Percentiles rank a stretch among this genome's conserved stretches.
phyloP scores from a whole-genome alignment of 2,888 invertebrate species.

The Drosophila buzzatii region DNA sequence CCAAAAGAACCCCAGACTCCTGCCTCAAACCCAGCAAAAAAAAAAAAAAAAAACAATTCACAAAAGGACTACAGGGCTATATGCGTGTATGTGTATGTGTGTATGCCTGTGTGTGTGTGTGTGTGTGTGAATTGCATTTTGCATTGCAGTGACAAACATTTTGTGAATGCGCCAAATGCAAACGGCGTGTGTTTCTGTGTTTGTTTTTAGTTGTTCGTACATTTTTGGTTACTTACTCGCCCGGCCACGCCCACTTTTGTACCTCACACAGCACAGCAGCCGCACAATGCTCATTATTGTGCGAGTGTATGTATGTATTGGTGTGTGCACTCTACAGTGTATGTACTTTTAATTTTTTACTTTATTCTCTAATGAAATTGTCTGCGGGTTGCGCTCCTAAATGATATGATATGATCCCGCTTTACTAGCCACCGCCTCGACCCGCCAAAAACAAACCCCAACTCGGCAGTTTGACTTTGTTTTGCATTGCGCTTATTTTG shows the following conservation, averaged over 20 bases:
- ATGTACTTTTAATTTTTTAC: constrained; percentile 52
- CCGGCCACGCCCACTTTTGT: not conserved
- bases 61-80: constrained; percentile 43
- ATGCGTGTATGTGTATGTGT: constrained; percentile 5
- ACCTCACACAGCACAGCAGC: not conserved
- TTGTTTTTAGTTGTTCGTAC: constrained; percentile 61
- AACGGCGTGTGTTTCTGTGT: constrained; percentile 44
- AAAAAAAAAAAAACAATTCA: constrained; percentile 32
- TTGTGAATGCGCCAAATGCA: constrained; percentile 67
- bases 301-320: constrained; percentile 19
- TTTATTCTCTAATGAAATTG: constrained; percentile 75
- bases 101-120: constrained; percentile 3
- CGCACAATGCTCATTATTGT: constrained; percentile 47
- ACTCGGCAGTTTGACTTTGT: constrained; percentile 20
- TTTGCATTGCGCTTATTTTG: constrained; percentile 42
- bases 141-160: constrained; percentile 74
- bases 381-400: constrained; percentile 66
- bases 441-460: not conserved
- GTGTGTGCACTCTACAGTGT: not conserved
- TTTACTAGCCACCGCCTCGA: not conserved
- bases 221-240: constrained; percentile 52
- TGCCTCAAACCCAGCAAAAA: not conserved
- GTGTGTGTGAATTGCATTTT: constrained; percentile 47
- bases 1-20: not conserved
- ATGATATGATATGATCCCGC: constrained; percentile 25